Evolutionary conservation across 2,113 vertebrate genomes (phyloP).

Genomic region (Engystomops pustulosus): DNA sequence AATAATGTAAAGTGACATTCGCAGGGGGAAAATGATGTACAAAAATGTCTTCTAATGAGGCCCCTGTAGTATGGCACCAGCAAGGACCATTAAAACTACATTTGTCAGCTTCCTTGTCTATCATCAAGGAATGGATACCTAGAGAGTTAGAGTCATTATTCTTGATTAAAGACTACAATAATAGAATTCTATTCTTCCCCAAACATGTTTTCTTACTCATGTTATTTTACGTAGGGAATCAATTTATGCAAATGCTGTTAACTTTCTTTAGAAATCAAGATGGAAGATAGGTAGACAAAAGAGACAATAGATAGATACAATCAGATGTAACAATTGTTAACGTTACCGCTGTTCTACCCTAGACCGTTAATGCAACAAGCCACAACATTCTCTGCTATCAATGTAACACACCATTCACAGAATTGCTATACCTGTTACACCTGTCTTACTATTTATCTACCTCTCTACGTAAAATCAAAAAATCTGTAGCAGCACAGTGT

Average conservation of each 20-base stretch:
- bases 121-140: conserved; percentile 67
- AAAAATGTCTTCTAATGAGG: conserved; percentile 74
- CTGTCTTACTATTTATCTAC: no score
- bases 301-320: no score
- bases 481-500: no score
- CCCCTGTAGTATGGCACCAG: conserved; percentile 68
- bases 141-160: conserved; percentile 62
- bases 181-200: conserved; percentile 57
- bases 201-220: conserved; percentile 12
- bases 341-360: no score
- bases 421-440: no score
- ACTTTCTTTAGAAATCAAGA: neutral
- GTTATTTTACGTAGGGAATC: neutral
- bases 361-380: no score
- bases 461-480: no score
- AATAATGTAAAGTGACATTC: conserved; percentile 71
- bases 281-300: neutral
- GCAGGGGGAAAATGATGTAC: conserved; percentile 67
- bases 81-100: conserved; percentile 66
- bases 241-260: conserved; percentile 32
- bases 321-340: no score
- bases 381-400: no score
- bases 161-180: conserved; percentile 67
- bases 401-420: no score
- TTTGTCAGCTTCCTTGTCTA: conserved; percentile 69